These are phyloP conservation scores for Fregetta grallaria DNA, from an alignment of 2,113 vertebrate genomes.

Conservation along the genomic window DNA sequence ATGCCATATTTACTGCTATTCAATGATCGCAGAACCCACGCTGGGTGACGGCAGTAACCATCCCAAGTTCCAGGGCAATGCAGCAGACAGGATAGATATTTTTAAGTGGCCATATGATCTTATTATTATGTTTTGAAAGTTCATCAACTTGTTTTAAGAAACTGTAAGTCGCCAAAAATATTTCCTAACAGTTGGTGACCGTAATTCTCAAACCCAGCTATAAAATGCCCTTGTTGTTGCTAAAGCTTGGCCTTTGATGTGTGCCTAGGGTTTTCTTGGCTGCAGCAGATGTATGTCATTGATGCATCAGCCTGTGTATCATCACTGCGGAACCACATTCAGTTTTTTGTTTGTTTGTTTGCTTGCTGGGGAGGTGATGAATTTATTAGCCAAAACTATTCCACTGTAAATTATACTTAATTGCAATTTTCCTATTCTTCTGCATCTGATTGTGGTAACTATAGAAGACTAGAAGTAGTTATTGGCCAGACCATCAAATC, in stretches of 20 bases:
- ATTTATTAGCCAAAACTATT: slow-evolving; percentile 20
- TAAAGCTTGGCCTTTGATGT: background rate
- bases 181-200: background rate
- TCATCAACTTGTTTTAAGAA: slow-evolving; percentile 4
- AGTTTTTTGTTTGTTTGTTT: background rate
- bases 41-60: background rate
- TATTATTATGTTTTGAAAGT: background rate
- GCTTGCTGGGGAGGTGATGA: slow-evolving; percentile 3
- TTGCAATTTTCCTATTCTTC: slow-evolving; percentile 7
- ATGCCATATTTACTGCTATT: background rate
- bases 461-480: background rate
- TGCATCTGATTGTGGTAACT: background rate
- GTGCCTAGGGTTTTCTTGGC: background rate
- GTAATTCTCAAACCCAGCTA: background rate
- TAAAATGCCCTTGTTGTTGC: slow-evolving; percentile 2
- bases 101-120: background rate
- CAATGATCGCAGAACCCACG: background rate
- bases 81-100: background rate
- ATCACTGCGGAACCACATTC: background rate
- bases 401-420: background rate
- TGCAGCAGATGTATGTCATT: background rate
- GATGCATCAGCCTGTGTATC: slow-evolving; percentile 16
- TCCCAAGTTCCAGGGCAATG: background rate
- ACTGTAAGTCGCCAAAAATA: background rate
- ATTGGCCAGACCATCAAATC: background rate